Conservation (phyloP, 2,797 vertebrate species). For the Acanthiza pusilla region DNA sequence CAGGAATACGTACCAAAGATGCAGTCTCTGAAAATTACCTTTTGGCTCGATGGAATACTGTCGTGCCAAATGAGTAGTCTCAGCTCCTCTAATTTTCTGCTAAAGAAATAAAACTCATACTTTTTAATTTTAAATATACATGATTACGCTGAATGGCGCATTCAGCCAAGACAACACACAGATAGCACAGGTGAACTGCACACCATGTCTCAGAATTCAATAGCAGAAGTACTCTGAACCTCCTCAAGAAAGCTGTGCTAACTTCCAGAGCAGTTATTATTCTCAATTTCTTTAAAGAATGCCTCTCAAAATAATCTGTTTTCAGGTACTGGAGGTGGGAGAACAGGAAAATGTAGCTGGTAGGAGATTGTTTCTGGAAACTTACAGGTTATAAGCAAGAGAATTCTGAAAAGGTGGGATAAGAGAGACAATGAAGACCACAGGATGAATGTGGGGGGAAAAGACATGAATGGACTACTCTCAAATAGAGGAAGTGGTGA, state of each 20-base stretch:
- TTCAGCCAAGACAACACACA: background rate
- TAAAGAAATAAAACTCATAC: background rate
- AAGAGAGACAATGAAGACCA: background rate
- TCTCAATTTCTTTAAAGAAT: background rate
- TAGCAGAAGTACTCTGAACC: background rate
- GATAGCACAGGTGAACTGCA: background rate
- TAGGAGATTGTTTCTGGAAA: background rate
- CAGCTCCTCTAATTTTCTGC: slow-evolving; percentile 16
- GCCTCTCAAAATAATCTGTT: background rate
- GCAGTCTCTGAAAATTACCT: slow-evolving; percentile 18
- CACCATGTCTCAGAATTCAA: background rate
- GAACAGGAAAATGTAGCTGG: background rate
- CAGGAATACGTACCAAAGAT: slow-evolving; percentile 16
- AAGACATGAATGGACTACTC: background rate
- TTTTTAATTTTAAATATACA: slow-evolving; percentile 22
- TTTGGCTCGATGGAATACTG: slow-evolving; percentile 8
- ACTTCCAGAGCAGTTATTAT: background rate
- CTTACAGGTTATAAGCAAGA: background rate
- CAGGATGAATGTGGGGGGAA: background rate
- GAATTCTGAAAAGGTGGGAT: background rate
- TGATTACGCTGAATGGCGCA: background rate
- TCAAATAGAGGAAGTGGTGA: background rate
- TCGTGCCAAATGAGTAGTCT: background rate
- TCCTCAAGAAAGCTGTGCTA: background rate
- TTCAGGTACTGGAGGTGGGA: background rate